Evolutionary conservation across 2,797 vertebrate genomes (phyloP).

Genomic region (Adrianichthys oophorus): DNA sequence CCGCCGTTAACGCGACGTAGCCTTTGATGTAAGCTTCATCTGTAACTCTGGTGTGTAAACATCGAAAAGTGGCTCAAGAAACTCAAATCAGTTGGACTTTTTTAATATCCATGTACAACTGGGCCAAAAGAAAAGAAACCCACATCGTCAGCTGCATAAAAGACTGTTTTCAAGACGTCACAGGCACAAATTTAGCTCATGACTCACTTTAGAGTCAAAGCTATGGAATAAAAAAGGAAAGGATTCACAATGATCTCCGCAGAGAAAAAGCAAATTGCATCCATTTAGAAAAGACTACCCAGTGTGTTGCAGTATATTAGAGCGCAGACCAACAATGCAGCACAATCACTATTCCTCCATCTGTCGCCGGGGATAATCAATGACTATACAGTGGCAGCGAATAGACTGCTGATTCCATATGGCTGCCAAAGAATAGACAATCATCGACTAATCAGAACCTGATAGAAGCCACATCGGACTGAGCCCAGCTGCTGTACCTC

Average conservation of each 20-base stretch:
- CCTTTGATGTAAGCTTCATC: too few species aligned
- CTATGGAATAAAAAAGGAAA: conserved; percentile 34
- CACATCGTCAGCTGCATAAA: too few species aligned
- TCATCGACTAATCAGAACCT: conserved; percentile 74
- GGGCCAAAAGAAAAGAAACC: too few species aligned
- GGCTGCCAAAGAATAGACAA: conserved; percentile 70
- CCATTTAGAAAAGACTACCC: conserved; percentile 53
- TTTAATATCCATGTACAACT: too few species aligned
- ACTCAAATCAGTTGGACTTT: too few species aligned
- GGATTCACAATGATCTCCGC: conserved; percentile 46
- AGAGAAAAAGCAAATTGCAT: conserved; percentile 60
- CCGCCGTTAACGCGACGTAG: too few species aligned
- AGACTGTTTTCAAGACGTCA: background rate
- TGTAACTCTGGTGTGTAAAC: too few species aligned
- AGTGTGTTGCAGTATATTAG: conserved; percentile 46
- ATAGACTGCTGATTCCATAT: conserved; percentile 75
- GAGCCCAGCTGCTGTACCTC: conserved; percentile 62
- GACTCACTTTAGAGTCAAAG: conserved; percentile 24
- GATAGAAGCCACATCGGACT: conserved; percentile 60
- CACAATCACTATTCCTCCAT: conserved; percentile 67
- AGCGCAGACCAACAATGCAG: conserved; percentile 59
- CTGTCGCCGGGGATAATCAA: conserved; percentile 71
- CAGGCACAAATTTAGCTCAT: conserved; percentile 6
- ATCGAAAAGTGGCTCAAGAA: too few species aligned
- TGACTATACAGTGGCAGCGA: conserved; percentile 71